Percentiles rank a stretch among this genome's conserved stretches.
Conservation (phyloP, 2,797 vertebrate species). For the Pteropus rufus region DNA sequence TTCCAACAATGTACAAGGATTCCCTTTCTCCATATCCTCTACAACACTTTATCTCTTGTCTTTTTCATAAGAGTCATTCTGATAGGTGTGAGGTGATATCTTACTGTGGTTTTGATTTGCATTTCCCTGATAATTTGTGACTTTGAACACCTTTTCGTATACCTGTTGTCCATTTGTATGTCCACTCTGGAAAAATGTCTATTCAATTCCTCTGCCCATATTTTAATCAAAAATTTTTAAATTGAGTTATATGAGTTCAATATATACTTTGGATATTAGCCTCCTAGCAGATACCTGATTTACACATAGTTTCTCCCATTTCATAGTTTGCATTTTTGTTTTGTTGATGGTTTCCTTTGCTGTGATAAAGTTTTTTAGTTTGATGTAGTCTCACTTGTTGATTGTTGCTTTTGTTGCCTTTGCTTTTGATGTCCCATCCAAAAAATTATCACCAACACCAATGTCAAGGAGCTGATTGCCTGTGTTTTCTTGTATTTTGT, state of each 20-base stretch:
- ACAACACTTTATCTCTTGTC: neutral
- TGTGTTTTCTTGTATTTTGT: neutral
- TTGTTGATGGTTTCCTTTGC: neutral
- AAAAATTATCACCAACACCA: neutral
- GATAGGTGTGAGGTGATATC: neutral
- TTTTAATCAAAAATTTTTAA: neutral
- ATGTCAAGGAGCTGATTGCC: neutral
- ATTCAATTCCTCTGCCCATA: neutral
- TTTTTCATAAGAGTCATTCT: neutral
- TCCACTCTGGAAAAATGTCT: too few species aligned
- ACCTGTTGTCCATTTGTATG: too few species aligned
- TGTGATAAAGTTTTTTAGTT: neutral
- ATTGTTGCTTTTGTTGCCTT: neutral
- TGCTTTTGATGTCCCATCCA: neutral
- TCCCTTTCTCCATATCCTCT: neutral
- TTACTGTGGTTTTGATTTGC: neutral
- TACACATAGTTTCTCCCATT: neutral
- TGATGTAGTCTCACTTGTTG: neutral
- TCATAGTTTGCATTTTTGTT: neutral
- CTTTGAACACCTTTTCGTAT: too few species aligned
- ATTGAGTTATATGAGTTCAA: neutral
- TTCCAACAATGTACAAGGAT: neutral
- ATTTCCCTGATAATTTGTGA: too few species aligned
- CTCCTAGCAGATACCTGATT: neutral
- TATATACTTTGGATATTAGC: neutral